These are phyloP conservation scores for Pygoscelis antarcticus DNA, from an alignment of 2,113 vertebrate genomes.

Conservation along the genomic window DNA sequence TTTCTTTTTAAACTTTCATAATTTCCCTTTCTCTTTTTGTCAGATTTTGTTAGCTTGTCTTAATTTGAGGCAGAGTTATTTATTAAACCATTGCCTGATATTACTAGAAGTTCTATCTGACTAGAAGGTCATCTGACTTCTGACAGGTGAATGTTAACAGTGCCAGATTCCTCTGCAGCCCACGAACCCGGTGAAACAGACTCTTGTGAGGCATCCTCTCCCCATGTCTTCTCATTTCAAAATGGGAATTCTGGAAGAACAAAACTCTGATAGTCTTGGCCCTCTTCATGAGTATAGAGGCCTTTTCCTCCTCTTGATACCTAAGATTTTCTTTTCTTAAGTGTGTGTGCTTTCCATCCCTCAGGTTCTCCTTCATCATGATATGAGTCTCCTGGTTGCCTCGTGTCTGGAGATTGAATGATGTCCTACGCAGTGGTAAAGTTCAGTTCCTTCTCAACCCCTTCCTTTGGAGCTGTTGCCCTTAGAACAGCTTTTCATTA, in stretches of 20 bases:
- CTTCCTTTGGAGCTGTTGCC: neutral
- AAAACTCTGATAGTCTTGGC: neutral
- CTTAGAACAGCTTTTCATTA: neutral
- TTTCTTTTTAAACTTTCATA: neutral
- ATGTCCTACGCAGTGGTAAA: neutral
- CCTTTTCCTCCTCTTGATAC: neutral
- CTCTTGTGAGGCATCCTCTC: neutral
- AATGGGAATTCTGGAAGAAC: neutral
- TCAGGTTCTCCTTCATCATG: neutral
- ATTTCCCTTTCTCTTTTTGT: neutral
- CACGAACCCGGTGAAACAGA: neutral
- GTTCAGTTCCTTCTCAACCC: neutral
- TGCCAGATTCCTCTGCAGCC: neutral
- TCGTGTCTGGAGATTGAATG: neutral
- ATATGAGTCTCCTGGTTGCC: neutral
- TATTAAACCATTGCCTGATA: neutral
- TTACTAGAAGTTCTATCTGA: neutral
- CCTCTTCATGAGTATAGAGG: neutral
- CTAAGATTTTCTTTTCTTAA: neutral
- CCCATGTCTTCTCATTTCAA: neutral
- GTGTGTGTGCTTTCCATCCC: neutral
- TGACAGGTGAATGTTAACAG: neutral
- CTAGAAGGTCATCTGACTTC: neutral
- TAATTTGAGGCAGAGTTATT: neutral
- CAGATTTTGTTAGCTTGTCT: neutral